Evolutionary conservation across 1,140 invertebrate species (phyloP), one percentile per base, ranked within the genome.

Genomic region (Papilio helenus): DNA sequence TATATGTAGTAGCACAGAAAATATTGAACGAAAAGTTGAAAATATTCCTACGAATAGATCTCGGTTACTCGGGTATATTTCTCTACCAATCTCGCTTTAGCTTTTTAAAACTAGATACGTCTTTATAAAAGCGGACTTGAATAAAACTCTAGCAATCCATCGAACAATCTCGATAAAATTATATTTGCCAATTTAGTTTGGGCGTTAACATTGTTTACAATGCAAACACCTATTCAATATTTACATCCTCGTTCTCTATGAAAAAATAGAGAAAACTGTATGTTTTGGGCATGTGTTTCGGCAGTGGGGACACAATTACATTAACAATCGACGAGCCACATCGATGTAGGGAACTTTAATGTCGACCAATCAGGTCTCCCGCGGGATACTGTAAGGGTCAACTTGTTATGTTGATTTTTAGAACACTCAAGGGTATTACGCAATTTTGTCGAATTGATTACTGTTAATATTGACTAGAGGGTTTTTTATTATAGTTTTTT

Each of bases 391-490:
- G 61, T 68, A 68, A 29, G 61, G 61, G 61, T 68, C 26, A 26
- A 23, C 61, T 68, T 29, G 61, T 68, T 16, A 68, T 29, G 61
- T 68, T 68, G 10, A 68, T 68, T 68, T 68, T 26, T 68, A 10
- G 58, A 23, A 61, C 58, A 68, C 23, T 68, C 12, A 18, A 7
- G 23, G 1, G 61, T 68, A 68, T 29, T 5, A 16, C 3, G 14
- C 61, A 68, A 68, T 68, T 65, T 68, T 7, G 61, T 68, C 23
- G 61, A 68, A 68, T 29, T 68, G 26, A 68, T 68, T 61, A 55
- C n/a, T 55, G 51, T 55, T 26, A 58, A 20, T 20, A 58, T 9
- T 23, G 3, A 68, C 26, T 16, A 3, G 3, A 34, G 14, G 12
- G 3, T 14, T 9, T 58, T 23, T 61, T 61, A 14, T 34, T 16